A percentile compares a stretch with the other conserved stretches of the same genome.
Evolutionary conservation across 2,797 vertebrate species (phyloP).

Genomic region (Chromobotia macracanthus): DNA sequence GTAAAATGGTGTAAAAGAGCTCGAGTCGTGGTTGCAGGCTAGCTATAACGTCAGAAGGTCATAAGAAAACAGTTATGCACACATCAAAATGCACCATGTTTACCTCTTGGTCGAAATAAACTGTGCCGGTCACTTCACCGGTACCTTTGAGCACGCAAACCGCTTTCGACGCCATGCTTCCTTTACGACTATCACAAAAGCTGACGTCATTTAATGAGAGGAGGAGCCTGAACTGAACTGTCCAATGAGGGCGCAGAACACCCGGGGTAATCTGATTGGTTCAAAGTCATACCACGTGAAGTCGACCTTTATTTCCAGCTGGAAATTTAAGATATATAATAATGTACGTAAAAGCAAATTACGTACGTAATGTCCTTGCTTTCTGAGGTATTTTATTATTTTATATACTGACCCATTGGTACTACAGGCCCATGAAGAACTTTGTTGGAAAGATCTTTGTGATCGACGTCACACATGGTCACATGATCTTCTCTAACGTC

Average conservation of each 20-base stretch:
- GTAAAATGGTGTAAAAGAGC: too few species aligned
- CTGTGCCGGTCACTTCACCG: conserved; percentile 71
- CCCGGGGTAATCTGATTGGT: conserved; percentile 26
- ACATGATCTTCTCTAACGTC: not conserved
- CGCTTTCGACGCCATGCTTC: conserved; percentile 71
- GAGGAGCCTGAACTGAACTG: not conserved
- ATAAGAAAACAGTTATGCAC: too few species aligned
- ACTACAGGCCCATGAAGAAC: not conserved
- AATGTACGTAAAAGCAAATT: too few species aligned
- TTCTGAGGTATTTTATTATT: too few species aligned
- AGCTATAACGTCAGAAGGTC: too few species aligned
- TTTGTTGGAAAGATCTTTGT: not conserved
- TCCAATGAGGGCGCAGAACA: conserved; percentile 41
- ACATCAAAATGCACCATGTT: not conserved
- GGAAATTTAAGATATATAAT: too few species aligned
- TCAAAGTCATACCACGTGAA: not conserved
- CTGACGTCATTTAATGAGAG: not conserved
- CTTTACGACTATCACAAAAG: not conserved
- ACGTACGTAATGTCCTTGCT: too few species aligned
- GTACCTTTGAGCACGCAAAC: conserved; percentile 79
- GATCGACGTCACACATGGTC: not conserved
- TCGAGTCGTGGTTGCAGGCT: not conserved
- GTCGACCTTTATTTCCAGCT: not conserved
- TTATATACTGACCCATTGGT: too few species aligned
- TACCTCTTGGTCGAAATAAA: conserved; percentile 79